Evolutionary conservation across 2,797 vertebrate genomes (phyloP), one percentile per base, ranked within the genome.

Genomic region (Buphagus erythrorhynchus): DNA sequence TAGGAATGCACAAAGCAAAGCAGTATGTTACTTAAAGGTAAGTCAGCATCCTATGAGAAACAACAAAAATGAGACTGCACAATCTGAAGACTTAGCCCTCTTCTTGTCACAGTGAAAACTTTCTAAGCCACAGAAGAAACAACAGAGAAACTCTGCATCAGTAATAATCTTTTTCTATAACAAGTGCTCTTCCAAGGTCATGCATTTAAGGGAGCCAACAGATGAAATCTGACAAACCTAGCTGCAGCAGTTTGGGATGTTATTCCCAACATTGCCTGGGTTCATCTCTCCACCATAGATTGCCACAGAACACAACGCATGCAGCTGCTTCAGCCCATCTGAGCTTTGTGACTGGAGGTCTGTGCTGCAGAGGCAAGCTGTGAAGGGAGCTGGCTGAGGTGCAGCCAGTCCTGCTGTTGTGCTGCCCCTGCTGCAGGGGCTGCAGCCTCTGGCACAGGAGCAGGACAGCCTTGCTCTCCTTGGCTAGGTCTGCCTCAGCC

Each of bases 281-380:
- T 73, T 73, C 24, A 38, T 28, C 16, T 42, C 38, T 82, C 46
- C 17, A 8, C 68, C n/a, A 24, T 0, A 16, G 58, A 21, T 62
- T 57, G 46, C 24, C 0, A 6, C 16, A 19, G 58, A 54, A 31
- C 0, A 3, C 6, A n/a, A 15, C 0, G 13, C 10, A 8, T 1
- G 46, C 33, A 55, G 4, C 0, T 1, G 0, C 48, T n/a, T 43
- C 55, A 79, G 46, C 69, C 66, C 57, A 15, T 4, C 59, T n/a
- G 78, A 79, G n/a, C 33, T 2, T 16, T n/a, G 22, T 6, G 36
- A 10, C 59, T 4, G 33, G 35, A 62, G 38, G 62, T 40, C 14
- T 9, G 24, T 7, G n/a, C 40, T n/a, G 1, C 31, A 10, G 24
- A 2, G 13, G 13, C 12, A 36, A 78, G 51, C n/a, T 28, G 59